phyloP scores from a whole-genome alignment of 2,113 vertebrate species.

The Vulpes lagopus region DNA sequence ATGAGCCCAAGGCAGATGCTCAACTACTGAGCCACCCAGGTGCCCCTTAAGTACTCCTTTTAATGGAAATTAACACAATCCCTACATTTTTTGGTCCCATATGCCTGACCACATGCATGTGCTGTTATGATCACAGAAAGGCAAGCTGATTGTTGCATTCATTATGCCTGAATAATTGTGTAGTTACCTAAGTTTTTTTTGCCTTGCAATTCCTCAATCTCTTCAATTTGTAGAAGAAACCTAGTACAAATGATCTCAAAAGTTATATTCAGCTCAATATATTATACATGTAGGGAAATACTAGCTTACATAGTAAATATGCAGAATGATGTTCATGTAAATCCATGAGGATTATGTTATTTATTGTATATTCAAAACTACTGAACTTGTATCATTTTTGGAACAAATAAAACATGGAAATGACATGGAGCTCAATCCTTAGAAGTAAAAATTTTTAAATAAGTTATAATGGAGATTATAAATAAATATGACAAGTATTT shows the following conservation, averaged over 20 bases:
- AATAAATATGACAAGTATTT: neutral
- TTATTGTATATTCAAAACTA: neutral
- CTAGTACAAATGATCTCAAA: neutral
- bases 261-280: neutral
- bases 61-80: neutral
- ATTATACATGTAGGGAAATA: neutral
- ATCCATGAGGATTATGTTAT: neutral
- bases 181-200: neutral
- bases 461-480: neutral
- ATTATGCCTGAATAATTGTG: neutral
- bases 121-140: neutral
- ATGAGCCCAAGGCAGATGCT: too few species aligned
- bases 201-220: neutral
- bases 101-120: neutral
- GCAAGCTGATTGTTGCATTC: neutral
- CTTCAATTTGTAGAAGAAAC: neutral
- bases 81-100: neutral
- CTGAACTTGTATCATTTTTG: neutral
- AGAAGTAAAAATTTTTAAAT: conserved; percentile 18
- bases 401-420: neutral
- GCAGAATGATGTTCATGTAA: neutral
- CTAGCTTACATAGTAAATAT: neutral
- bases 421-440: neutral
- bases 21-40: too few species aligned
- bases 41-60: neutral